Conservation (phyloP, 2,888 invertebrate species). For the Pollenia amentaria region DNA sequence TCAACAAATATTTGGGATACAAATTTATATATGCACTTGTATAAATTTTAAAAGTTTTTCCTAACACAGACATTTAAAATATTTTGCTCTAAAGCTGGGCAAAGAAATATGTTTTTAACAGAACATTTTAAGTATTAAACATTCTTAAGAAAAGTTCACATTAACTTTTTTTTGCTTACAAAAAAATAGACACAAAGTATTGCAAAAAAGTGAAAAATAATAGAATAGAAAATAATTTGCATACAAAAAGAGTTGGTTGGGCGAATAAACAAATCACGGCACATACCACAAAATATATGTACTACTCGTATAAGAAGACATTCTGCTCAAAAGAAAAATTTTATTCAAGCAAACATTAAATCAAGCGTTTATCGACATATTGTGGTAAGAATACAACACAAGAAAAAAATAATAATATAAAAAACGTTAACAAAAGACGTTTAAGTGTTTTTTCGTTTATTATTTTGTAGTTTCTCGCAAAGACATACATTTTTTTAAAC, state of each 20-base stretch:
- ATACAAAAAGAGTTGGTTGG: conserved; percentile 41
- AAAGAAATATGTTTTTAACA: conserved; percentile 9
- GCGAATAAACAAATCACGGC: conserved; percentile 24
- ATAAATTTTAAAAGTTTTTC: conserved; percentile 17
- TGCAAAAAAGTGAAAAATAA: not conserved
- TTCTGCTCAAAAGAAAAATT: conserved; percentile 33
- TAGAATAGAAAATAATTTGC: conserved; percentile 39
- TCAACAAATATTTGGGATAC: not conserved
- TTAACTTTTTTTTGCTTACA: conserved; percentile 21
- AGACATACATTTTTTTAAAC: not conserved
- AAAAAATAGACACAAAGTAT: not conserved
- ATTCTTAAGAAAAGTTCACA: conserved; percentile 4
- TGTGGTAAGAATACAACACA: not conserved
- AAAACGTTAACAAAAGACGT: not conserved
- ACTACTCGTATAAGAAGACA: not conserved
- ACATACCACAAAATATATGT: not conserved
- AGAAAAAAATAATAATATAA: not conserved
- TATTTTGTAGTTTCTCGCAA: conserved; percentile 26
- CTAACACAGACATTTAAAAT: conserved; percentile 7
- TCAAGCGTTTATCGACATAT: conserved; percentile 57
- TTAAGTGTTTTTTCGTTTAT: conserved; percentile 18
- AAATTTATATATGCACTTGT: not conserved
- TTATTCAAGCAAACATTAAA: conserved; percentile 52
- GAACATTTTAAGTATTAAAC: not conserved
- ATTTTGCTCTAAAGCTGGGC: not conserved